Evolutionary conservation across 92 coral and sea anemone genomes (phyloP).

Genomic region (Diadumene lineata): DNA sequence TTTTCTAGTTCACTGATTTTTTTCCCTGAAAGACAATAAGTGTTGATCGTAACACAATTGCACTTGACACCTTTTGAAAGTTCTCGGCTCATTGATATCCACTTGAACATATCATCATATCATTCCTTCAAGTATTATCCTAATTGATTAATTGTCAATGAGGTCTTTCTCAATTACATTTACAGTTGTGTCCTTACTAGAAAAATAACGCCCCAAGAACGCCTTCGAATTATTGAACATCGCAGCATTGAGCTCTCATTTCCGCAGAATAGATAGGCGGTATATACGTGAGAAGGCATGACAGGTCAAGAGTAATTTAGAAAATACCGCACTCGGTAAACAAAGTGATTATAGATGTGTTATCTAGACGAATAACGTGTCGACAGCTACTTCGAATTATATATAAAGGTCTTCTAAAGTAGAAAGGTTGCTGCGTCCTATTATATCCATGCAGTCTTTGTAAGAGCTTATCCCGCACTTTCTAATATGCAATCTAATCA

Average conservation of each 20-base stretch:
- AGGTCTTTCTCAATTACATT: constrained; percentile 58
- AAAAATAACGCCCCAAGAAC: constrained; percentile 68
- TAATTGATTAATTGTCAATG: constrained; percentile 76
- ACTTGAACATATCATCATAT: constrained; percentile 15
- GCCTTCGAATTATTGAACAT: constrained; percentile 6
- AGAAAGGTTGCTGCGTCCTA: constrained; percentile 8
- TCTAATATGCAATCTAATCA: constrained; percentile 18
- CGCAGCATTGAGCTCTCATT: constrained; percentile 21
- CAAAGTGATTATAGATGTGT: constrained; percentile 35
- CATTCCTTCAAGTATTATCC: constrained; percentile 25
- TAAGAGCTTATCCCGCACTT: not conserved
- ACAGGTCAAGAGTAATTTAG: constrained; percentile 20
- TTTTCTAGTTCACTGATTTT: too few species aligned
- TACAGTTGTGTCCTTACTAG: constrained; percentile 57
- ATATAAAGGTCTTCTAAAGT: constrained; percentile 9
- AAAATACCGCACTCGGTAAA: constrained; percentile 42
- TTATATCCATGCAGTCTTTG: constrained; percentile 4
- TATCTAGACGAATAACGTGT: constrained; percentile 24
- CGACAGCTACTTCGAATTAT: constrained; percentile 33
- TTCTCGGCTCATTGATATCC: constrained; percentile 15
- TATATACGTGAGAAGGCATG: constrained; percentile 1
- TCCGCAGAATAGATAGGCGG: constrained; percentile 50
- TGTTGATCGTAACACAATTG: constrained; percentile 12
- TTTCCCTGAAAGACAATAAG: too few species aligned
- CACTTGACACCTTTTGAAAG: constrained; percentile 34